Evolutionary conservation across 2,888 invertebrate species (phyloP).

Genomic region (Sialis fuliginosa): DNA sequence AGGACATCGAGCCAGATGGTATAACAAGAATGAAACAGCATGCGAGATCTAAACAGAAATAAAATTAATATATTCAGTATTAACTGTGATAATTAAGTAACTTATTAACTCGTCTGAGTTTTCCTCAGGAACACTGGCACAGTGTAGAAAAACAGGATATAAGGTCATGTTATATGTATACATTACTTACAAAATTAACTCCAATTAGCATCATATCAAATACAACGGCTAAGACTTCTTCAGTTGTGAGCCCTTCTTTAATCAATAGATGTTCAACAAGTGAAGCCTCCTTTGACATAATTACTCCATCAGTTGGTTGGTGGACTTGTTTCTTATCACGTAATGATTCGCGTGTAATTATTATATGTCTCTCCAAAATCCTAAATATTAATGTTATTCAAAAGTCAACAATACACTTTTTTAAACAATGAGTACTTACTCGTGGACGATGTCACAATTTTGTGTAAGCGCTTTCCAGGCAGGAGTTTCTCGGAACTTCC

Average conservation of each 20-base stretch:
- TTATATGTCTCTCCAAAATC: slow-evolving; percentile 40
- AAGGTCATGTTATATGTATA: too few relatives aligned
- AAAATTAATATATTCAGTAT: too few relatives aligned
- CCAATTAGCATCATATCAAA: slow-evolving; percentile 49
- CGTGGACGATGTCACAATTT: slow-evolving; percentile 41
- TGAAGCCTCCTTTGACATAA: slow-evolving; percentile 16
- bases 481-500: slow-evolving; percentile 44
- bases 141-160: too few relatives aligned
- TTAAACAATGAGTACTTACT: slow-evolving; percentile 19
- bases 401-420: not conserved
- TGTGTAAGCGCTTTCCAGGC: slow-evolving; percentile 36
- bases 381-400: slow-evolving; percentile 18
- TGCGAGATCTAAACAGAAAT: slow-evolving; percentile 32
- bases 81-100: too few relatives aligned
- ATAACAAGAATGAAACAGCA: slow-evolving; percentile 42
- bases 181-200: slow-evolving; percentile 35
- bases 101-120: too few relatives aligned
- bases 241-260: slow-evolving; percentile 33
- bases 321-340: slow-evolving; percentile 15
- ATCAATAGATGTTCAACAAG: slow-evolving; percentile 36
- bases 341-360: slow-evolving; percentile 23
- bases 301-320: slow-evolving; percentile 5
- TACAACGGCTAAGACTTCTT: slow-evolving; percentile 41
- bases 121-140: too few relatives aligned
- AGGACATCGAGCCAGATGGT: slow-evolving; percentile 46